Conservation (phyloP, 2,797 vertebrate species). For the Aldrovandia affinis region DNA sequence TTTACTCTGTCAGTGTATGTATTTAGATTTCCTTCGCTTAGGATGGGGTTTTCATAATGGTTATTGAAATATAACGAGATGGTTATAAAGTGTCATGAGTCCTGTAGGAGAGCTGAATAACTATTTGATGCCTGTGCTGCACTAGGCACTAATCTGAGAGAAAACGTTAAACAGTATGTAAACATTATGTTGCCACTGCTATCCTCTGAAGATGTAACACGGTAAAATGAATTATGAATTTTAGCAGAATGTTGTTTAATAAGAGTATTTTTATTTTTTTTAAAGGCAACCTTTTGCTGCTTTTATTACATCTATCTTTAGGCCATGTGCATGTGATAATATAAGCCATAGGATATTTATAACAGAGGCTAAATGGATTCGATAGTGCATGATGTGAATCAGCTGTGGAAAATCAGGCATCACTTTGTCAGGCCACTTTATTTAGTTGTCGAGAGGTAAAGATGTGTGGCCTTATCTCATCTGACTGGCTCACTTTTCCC, state of each 20-base stretch:
- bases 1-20: not conserved
- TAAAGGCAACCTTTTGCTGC: slow-evolving; percentile 4
- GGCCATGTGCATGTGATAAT: not conserved
- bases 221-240: not conserved
- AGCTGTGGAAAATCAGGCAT: slow-evolving; percentile 29
- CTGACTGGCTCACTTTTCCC: slow-evolving; percentile 19
- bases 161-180: not conserved
- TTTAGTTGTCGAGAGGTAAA: slow-evolving; percentile 31
- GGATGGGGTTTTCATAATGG: not conserved
- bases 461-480: slow-evolving; percentile 36
- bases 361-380: not conserved
- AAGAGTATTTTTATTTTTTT: slow-evolving; percentile 17
- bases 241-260: slow-evolving; percentile 24
- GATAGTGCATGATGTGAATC: slow-evolving; percentile 8
- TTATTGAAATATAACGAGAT: not conserved
- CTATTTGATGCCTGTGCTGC: not conserved
- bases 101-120: not conserved
- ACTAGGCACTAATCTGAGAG: not conserved
- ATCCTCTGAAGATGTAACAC: not conserved
- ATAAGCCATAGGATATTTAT: slow-evolving; percentile 11
- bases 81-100: not conserved
- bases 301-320: not conserved
- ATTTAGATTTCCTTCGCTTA: not conserved
- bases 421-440: slow-evolving; percentile 35
- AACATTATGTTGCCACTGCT: not conserved